phyloP scores from a whole-genome alignment of 2,888 invertebrate species.

The Tenthredo amoena region DNA sequence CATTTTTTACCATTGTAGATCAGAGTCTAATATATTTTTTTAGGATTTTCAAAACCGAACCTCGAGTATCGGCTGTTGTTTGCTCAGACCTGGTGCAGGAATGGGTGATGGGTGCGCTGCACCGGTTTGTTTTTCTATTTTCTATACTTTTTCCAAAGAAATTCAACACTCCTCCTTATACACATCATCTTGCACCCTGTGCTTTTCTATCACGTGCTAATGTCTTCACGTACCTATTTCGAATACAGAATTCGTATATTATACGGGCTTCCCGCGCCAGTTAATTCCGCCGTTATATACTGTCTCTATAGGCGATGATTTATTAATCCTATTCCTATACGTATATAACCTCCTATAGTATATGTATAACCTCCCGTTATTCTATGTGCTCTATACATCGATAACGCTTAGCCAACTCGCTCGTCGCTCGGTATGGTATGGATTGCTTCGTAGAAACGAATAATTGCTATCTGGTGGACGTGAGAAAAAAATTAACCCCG shows the following conservation, averaged over 20 bases:
- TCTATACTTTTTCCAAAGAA: conserved; percentile 27
- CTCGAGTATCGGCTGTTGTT: conserved; percentile 36
- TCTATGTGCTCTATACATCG: conserved; percentile 16
- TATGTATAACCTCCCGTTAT: neutral
- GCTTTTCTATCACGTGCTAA: neutral
- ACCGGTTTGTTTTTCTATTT: conserved; percentile 28
- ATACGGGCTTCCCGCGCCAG: neutral
- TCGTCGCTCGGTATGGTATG: conserved; percentile 7
- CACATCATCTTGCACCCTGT: neutral
- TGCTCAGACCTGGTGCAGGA: conserved; percentile 31
- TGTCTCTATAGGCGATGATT: conserved; percentile 31
- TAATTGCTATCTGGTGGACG: conserved; percentile 41
- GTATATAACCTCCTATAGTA: neutral
- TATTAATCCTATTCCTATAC: conserved; percentile 13
- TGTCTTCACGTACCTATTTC: neutral
- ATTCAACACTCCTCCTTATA: neutral
- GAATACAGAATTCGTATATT: neutral
- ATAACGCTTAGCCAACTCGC: conserved; percentile 19
- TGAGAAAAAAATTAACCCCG: conserved; percentile 42
- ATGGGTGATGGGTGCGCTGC: neutral
- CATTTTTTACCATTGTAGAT: conserved; percentile 69
- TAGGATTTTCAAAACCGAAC: conserved; percentile 41
- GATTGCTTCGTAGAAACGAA: conserved; percentile 40
- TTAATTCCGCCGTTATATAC: conserved; percentile 28
- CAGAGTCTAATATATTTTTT: conserved; percentile 72